Evolutionary conservation across 2,888 invertebrate species (phyloP).

Genomic region (Polymixis lichenea): DNA sequence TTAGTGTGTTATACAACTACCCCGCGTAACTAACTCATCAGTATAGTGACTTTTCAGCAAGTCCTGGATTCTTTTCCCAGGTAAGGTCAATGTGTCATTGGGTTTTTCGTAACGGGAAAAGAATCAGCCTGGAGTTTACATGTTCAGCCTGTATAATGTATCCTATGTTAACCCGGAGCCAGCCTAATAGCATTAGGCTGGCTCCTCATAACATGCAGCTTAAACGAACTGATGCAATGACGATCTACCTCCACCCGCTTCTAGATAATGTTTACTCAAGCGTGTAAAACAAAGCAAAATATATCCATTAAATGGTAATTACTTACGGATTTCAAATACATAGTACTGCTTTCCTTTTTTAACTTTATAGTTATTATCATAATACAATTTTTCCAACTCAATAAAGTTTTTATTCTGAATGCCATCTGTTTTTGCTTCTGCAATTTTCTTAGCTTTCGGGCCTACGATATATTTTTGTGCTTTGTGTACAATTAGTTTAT

Average conservation of each 20-base stretch:
- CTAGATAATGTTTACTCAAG: neutral
- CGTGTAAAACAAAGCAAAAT: neutral
- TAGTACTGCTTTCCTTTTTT: conserved; percentile 62
- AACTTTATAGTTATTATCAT: conserved; percentile 32
- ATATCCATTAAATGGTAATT: conserved; percentile 20
- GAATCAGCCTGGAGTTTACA: neutral
- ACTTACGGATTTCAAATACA: conserved; percentile 82
- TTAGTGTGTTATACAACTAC: too few relatives aligned
- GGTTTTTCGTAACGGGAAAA: neutral
- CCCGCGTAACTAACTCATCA: neutral
- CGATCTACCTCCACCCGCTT: too few relatives aligned
- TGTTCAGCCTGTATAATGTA: neutral
- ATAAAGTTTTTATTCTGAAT: conserved; percentile 23
- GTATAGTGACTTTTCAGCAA: neutral
- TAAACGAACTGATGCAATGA: too few relatives aligned
- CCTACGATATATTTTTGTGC: conserved; percentile 10
- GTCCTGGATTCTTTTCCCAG: neutral
- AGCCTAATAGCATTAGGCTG: neutral
- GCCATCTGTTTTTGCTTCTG: neutral
- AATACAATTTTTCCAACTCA: conserved; percentile 38
- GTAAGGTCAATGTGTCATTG: too few relatives aligned
- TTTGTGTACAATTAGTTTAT: conserved; percentile 19
- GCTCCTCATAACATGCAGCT: neutral
- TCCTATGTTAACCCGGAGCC: too few relatives aligned
- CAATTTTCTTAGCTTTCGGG: conserved; percentile 14